These are phyloP conservation scores for Oreonectes daqikongensis DNA, from an alignment of 2,797 vertebrate species.

Conservation along the genomic window DNA sequence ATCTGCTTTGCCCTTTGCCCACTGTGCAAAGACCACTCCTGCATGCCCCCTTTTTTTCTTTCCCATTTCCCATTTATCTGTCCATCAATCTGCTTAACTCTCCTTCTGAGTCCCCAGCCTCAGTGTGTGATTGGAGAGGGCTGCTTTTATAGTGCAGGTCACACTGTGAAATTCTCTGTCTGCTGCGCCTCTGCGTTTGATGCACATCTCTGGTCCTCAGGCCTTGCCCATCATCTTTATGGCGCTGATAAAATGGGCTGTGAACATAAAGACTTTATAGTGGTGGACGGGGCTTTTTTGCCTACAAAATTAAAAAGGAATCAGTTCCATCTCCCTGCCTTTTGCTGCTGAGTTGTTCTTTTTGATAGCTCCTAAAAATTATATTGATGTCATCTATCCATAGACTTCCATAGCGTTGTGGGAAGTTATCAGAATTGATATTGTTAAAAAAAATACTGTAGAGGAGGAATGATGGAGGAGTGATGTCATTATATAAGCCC, in stretches of 20 bases:
- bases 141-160: constrained; percentile 41
- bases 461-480: too few relatives aligned
- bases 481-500: neutral
- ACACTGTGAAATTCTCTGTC: constrained; percentile 37
- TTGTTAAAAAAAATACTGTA: neutral
- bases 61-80: constrained; percentile 19
- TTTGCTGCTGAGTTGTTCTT: constrained; percentile 39
- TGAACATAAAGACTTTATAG: constrained; percentile 44
- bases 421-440: neutral
- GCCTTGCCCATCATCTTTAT: constrained; percentile 52
- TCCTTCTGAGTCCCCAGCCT: constrained; percentile 1
- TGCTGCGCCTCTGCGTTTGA: constrained; percentile 14
- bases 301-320: constrained; percentile 33
- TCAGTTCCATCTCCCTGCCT: neutral
- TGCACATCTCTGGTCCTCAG: constrained; percentile 34
- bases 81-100: constrained; percentile 33
- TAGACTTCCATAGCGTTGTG: neutral
- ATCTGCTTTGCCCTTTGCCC: neutral
- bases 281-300: constrained; percentile 29
- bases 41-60: neutral
- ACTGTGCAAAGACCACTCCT: constrained; percentile 15
- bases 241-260: constrained; percentile 54
- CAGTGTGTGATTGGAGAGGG: constrained; percentile 25
- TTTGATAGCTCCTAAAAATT: constrained; percentile 45
- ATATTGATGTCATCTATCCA: constrained; percentile 28